A percentile compares a stretch with the other conserved stretches of the same genome.
Conservation (phyloP, 2,797 vertebrate genomes). For the Lycodopsis pacificus region DNA sequence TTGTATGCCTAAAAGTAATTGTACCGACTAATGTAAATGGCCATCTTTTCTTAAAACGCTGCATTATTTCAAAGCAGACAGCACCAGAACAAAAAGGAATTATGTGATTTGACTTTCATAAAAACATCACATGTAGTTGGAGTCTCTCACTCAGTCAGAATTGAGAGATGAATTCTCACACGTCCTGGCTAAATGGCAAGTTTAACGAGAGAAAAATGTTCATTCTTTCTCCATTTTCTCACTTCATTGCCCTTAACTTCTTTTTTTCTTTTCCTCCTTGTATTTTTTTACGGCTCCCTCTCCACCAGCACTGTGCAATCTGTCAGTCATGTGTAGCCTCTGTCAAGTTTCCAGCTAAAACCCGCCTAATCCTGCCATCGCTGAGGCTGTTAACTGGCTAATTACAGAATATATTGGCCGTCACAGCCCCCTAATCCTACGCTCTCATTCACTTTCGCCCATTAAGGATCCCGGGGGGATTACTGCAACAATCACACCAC, state of each 20-base stretch:
- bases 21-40: background rate
- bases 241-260: constrained; percentile 65
- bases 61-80: background rate
- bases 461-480: constrained; percentile 77
- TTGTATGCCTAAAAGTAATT: background rate
- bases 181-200: constrained; percentile 58
- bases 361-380: constrained; percentile 78
- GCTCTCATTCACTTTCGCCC: constrained; percentile 77
- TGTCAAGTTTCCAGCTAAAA: constrained; percentile 76
- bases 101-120: background rate
- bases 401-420: constrained; percentile 81
- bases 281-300: constrained; percentile 42
- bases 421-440: constrained; percentile 77
- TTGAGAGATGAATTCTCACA: constrained; percentile 48
- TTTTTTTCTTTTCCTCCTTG: constrained; percentile 30
- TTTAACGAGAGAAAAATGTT: constrained; percentile 64
- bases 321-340: constrained; percentile 77
- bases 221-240: constrained; percentile 73
- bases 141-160: constrained; percentile 16
- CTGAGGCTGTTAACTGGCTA: constrained; percentile 78
- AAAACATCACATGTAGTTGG: background rate
- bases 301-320: constrained; percentile 50
- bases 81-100: background rate
- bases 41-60: background rate
- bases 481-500: constrained; percentile 81